Base-by-base conservation (phyloP, 2,888 invertebrate species). In the Drosophila formosana region DNA sequence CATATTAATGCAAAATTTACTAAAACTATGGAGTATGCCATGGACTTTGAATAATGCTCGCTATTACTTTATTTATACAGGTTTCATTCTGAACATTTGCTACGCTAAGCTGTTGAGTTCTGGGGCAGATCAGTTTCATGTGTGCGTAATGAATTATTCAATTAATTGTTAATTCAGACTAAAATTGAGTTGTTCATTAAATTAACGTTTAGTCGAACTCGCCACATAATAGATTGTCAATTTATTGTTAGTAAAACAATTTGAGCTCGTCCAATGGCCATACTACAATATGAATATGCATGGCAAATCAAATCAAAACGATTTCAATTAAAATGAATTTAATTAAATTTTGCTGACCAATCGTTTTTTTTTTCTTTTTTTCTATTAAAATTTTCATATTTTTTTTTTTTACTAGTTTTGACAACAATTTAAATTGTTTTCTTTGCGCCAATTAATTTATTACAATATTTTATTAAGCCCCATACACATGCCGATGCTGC, bases 381-480 rank as follows among this genome's bases (percentile, higher is more conserved):
- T 61, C 28, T 46, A 18, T 28, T 53, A 25, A 49, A 66, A 50
- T 13, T 26, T 41, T 52, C 37, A 5, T 23, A 3, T 57, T 25
- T 30, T 43, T n/a, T 47, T 56, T 28, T 60, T 32, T 47, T 63
- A 4, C 23, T 52, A 56, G 66, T 66, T 63, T 41, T 28, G 60
- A 60, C 66, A 67, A 65, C 53, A 61, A 69, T 69, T 75, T 71
- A 74, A 74, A 74, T 75, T 73, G 71, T 78, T 78, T 84, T 75
- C 63, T 63, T 84, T 67, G 75, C 69, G 72, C 85, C 79, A 81
- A 87, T 87, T 83, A 84, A 83, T 80, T 84, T 80, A 82, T 85
- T 88, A 85, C 80, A 88, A 84, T 85, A 85, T 80, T 75, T 72
- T 80, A 66, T 72, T 62, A 61, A 57, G 43, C 55, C 50, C 41